Conservation (phyloP, 2,113 vertebrate genomes). For the Ancistrus triradiatus region DNA sequence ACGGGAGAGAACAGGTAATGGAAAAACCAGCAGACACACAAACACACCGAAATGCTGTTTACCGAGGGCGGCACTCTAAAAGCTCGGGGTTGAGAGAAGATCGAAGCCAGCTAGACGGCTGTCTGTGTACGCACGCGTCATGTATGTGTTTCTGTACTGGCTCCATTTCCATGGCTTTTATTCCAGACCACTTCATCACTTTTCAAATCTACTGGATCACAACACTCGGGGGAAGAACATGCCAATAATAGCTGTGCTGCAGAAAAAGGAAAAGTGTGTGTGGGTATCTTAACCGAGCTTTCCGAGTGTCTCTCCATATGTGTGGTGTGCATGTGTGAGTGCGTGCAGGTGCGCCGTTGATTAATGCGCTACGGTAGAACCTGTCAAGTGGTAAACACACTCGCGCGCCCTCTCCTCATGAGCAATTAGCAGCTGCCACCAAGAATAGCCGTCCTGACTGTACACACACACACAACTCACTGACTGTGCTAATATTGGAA, state of each 20-base stretch:
- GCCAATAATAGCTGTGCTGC: conserved; percentile 31
- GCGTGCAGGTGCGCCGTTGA: conserved; percentile 39
- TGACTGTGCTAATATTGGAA: too few species aligned
- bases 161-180: not conserved
- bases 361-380: conserved; percentile 42
- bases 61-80: too few species aligned
- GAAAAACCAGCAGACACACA: not conserved
- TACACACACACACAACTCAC: conserved; percentile 13
- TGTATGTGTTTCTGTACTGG: conserved; percentile 5
- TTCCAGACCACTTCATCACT: conserved; percentile 4
- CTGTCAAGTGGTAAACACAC: conserved; percentile 45
- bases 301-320: not conserved
- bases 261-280: conserved; percentile 19
- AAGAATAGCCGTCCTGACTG: conserved; percentile 15
- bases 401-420: conserved; percentile 33
- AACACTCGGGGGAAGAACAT: conserved; percentile 20
- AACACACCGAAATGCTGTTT: not conserved
- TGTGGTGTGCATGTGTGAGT: not conserved
- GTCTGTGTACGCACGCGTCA: not conserved
- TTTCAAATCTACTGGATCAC: conserved; percentile 37
- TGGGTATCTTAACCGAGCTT: not conserved
- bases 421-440: conserved; percentile 42
- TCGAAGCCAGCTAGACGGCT: not conserved
- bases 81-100: not conserved
- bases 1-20: conserved; percentile 6